Percentiles rank a stretch among this genome's conserved stretches.
Conservation (phyloP, 2,113 vertebrate species). For the Python bivittatus region DNA sequence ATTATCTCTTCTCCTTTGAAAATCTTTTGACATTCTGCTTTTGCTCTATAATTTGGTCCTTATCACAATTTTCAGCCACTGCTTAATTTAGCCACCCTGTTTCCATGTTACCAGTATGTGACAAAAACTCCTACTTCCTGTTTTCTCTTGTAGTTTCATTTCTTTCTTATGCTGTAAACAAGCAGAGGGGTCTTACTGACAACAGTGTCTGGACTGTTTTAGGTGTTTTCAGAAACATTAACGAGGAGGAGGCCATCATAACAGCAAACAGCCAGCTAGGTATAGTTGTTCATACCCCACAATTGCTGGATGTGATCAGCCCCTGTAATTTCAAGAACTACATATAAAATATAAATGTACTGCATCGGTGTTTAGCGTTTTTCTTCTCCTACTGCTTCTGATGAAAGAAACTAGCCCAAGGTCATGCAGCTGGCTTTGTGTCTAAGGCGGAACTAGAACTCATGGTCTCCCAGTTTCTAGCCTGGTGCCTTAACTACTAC, state of each 20-base stretch:
- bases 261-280: background rate
- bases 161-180: background rate
- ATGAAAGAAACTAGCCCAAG: background rate
- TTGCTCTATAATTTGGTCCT: conserved; percentile 6
- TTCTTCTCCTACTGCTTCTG: too few relatives aligned
- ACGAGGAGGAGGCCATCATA: background rate
- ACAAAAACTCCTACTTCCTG: background rate
- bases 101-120: background rate
- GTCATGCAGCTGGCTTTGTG: background rate
- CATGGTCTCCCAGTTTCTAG: background rate
- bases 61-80: background rate
- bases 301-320: background rate
- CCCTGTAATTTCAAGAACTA: background rate
- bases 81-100: background rate
- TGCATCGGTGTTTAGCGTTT: background rate
- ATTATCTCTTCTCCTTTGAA: background rate
- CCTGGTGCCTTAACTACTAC: background rate
- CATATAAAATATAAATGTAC: background rate
- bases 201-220: background rate
- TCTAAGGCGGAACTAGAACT: background rate
- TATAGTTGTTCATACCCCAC: background rate
- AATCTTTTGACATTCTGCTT: background rate
- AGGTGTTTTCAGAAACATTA: background rate
- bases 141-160: background rate
- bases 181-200: background rate